Percentiles rank a stretch among this genome's conserved stretches.
These are phyloP conservation scores for Morone saxatilis DNA, from an alignment of 2,113 vertebrate species.

Conservation along the genomic window DNA sequence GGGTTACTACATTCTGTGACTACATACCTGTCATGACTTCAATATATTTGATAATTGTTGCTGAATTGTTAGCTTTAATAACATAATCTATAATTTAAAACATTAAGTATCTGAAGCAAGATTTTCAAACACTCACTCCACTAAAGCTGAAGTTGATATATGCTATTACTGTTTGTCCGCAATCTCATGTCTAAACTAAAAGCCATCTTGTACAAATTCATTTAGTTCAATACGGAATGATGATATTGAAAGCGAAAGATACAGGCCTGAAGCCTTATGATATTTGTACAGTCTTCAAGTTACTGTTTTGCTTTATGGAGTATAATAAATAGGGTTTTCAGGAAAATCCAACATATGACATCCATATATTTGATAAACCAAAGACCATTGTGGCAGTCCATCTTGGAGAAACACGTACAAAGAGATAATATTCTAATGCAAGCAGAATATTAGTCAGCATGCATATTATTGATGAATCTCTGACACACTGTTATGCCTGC, in stretches of 20 bases:
- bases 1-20: background rate
- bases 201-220: slow-evolving; percentile 34
- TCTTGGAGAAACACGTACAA: slow-evolving; percentile 17
- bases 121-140: slow-evolving; percentile 6
- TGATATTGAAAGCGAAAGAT: slow-evolving; percentile 34
- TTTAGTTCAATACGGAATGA: slow-evolving; percentile 28
- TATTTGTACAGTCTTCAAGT: slow-evolving; percentile 7
- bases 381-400: background rate
- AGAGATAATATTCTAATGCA: slow-evolving; percentile 3
- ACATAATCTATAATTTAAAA: slow-evolving; percentile 15
- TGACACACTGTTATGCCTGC: slow-evolving; percentile 15
- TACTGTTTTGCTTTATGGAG: slow-evolving; percentile 13
- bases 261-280: background rate
- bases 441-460: slow-evolving; percentile 14
- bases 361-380: slow-evolving; percentile 3
- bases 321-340: slow-evolving; percentile 30
- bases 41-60: slow-evolving; percentile 12
- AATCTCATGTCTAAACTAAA: slow-evolving; percentile 31
- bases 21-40: background rate
- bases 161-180: slow-evolving; percentile 9
- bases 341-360: background rate
- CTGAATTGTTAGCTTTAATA: slow-evolving; percentile 25
- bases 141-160: slow-evolving; percentile 16
- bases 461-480: slow-evolving; percentile 31
- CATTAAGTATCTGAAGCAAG: slow-evolving; percentile 1